Conservation (phyloP, 2,113 vertebrate species). For the Rhinogobius similis region DNA sequence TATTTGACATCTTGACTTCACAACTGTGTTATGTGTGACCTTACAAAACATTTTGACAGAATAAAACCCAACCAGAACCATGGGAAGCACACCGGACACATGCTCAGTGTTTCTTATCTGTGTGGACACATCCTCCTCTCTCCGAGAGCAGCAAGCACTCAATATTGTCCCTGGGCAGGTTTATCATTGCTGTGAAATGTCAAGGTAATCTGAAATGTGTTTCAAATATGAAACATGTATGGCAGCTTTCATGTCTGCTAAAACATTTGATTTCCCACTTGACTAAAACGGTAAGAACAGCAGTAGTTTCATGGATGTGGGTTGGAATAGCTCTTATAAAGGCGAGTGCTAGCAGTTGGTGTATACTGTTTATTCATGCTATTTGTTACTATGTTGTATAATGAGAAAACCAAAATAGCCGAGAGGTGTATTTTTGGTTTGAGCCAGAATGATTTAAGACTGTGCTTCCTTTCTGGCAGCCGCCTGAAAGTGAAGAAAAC, state of each 20-base stretch:
- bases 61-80: not conserved
- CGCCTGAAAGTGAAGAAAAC: not conserved
- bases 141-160: not conserved
- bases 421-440: slow-evolving; percentile 4
- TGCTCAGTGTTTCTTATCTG: not conserved
- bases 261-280: not conserved
- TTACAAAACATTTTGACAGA: not conserved
- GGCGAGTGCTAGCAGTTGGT: not conserved
- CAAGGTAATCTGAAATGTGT: slow-evolving; percentile 15
- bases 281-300: not conserved
- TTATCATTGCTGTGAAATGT: not conserved
- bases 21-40: not conserved
- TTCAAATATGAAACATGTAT: slow-evolving; percentile 3
- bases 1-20: not conserved
- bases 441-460: not conserved
- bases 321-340: not conserved
- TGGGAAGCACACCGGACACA: not conserved
- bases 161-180: slow-evolving; percentile 7
- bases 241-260: not conserved
- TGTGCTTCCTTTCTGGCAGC: slow-evolving; percentile 2
- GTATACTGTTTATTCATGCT: not conserved
- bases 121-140: not conserved
- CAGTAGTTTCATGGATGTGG: not conserved
- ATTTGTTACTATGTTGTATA: slow-evolving; percentile 15
- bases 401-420: slow-evolving; percentile 17